These are phyloP conservation scores for Solenopsis fugax DNA, from an alignment of 1,140 invertebrate species.

Conservation along the genomic window DNA sequence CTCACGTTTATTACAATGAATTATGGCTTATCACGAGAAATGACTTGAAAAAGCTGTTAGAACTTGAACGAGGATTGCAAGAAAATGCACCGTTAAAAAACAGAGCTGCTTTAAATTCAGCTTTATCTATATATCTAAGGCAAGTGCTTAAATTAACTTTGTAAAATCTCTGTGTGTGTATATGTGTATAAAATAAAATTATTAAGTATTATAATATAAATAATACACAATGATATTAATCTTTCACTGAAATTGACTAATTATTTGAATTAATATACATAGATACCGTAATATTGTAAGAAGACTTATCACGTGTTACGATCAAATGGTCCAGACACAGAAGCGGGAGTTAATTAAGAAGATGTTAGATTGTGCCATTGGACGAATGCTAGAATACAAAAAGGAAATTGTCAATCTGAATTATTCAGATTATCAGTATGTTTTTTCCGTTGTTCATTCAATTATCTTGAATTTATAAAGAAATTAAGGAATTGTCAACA, in stretches of 20 bases:
- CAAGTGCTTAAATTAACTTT: constrained; percentile 12
- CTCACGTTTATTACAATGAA: constrained; percentile 74
- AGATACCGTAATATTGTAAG: constrained; percentile 81
- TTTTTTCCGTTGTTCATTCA: constrained; percentile 5
- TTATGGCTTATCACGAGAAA: constrained; percentile 79
- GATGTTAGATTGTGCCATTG: constrained; percentile 86
- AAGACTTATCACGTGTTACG: constrained; percentile 86
- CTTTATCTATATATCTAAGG: constrained; percentile 66
- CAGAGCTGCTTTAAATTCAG: constrained; percentile 24
- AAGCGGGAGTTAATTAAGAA: constrained; percentile 88
- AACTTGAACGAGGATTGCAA: constrained; percentile 73
- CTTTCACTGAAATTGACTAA: background rate
- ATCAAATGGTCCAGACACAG: constrained; percentile 89
- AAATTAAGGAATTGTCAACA: constrained; percentile 31
- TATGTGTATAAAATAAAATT: background rate
- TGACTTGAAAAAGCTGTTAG: constrained; percentile 77
- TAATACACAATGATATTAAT: background rate
- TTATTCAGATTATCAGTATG: constrained; percentile 78
- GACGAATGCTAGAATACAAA: constrained; percentile 83
- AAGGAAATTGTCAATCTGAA: constrained; percentile 77
- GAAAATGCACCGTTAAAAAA: constrained; percentile 34
- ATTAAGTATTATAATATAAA: background rate
- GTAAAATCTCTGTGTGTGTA: constrained; percentile 37
- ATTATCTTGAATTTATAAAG: constrained; percentile 8
- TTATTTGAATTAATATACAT: constrained; percentile 33